phyloP scores from a whole-genome alignment of 2,113 vertebrate genomes.

The Ictalurus furcatus region DNA sequence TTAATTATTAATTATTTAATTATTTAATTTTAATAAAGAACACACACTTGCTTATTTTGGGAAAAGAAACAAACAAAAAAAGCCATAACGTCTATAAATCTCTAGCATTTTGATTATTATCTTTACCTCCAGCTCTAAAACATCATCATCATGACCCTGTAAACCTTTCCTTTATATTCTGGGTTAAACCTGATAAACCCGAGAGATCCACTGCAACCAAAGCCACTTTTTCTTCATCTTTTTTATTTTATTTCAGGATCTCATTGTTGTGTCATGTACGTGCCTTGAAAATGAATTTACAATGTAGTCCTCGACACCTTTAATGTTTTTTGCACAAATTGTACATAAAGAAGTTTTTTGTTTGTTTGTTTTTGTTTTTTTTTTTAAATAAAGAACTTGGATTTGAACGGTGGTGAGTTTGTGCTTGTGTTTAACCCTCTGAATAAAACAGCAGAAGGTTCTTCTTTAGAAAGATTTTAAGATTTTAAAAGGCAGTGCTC shows the following conservation, averaged over 20 bases:
- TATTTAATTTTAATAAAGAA: conserved; percentile 16
- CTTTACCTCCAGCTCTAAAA: not conserved
- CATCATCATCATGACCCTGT: not conserved
- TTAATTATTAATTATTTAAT: not conserved
- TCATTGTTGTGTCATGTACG: conserved; percentile 81
- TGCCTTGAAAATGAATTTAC: conserved; percentile 84
- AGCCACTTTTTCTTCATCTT: conserved; percentile 66
- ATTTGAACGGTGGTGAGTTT: conserved; percentile 59
- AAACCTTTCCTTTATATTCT: conserved; percentile 42
- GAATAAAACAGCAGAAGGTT: not conserved
- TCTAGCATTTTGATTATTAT: not conserved
- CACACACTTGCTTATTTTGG: not conserved
- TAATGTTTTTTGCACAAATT: conserved; percentile 84
- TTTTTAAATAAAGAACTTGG: conserved; percentile 78
- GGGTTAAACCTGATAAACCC: conserved; percentile 55
- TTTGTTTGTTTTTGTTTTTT: conserved; percentile 3
- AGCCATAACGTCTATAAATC: conserved; percentile 15
- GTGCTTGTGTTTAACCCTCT: not conserved
- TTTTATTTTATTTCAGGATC: conserved; percentile 61
- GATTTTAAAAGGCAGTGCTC: not conserved
- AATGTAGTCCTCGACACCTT: conserved; percentile 82
- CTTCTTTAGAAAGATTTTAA: not conserved
- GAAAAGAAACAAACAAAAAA: not conserved
- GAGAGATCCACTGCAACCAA: conserved; percentile 77
- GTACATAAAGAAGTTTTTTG: conserved; percentile 77